Conservation (phyloP, 2,797 vertebrate genomes). For the Phalloptychus januarius region DNA sequence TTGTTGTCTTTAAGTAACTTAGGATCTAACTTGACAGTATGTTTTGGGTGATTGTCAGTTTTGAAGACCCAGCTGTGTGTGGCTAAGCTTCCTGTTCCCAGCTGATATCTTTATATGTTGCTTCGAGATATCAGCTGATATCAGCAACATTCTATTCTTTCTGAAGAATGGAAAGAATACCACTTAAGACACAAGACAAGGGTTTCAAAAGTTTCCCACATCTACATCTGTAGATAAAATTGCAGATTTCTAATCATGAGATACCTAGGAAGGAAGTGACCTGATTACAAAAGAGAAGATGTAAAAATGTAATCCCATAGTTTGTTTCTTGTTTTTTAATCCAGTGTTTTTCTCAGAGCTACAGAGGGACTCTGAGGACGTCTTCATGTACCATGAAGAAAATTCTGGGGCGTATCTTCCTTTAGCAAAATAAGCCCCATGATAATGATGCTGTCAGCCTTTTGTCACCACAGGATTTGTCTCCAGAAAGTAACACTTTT, state of each 20-base stretch:
- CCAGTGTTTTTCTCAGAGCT: conserved; percentile 3
- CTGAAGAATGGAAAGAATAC: conserved; percentile 7
- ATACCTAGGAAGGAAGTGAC: neutral
- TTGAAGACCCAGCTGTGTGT: neutral
- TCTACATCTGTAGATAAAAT: conserved; percentile 10
- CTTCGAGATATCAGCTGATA: neutral
- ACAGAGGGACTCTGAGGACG: neutral
- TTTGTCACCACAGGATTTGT: neutral
- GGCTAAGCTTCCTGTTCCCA: neutral
- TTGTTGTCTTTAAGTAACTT: neutral
- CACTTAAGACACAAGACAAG: conserved; percentile 25
- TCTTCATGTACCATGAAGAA: neutral
- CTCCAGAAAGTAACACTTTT: neutral
- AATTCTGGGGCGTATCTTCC: no score
- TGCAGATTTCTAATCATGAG: conserved; percentile 20
- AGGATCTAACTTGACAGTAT: neutral
- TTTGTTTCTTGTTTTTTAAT: conserved; percentile 4
- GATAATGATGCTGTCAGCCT: neutral
- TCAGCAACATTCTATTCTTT: no score
- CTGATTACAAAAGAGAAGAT: conserved; percentile 5
- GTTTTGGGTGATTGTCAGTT: neutral
- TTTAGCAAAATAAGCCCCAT: neutral
- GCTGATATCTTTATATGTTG: neutral
- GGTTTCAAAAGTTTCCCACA: conserved; percentile 19
- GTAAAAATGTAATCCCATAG: neutral